Conservation (phyloP, 1,140 invertebrate species). For the Eriosoma lanigerum region DNA sequence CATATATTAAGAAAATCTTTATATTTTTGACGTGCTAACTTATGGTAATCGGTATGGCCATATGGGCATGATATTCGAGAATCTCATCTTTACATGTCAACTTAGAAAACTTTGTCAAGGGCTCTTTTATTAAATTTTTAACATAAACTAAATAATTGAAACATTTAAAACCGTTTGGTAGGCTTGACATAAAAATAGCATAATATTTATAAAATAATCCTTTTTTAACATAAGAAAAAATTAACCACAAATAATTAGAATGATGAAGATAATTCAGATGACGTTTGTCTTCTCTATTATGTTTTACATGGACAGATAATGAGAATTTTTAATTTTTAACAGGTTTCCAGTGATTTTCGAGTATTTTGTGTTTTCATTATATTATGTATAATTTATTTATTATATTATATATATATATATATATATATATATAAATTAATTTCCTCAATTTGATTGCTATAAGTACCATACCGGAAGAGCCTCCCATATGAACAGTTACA, state of each 20-base stretch:
- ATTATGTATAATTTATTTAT: no score
- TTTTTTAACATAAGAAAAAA: slow-evolving; percentile 1
- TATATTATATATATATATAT: no score
- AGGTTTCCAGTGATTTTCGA: no score
- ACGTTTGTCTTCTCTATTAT: not conserved
- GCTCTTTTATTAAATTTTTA: not conserved
- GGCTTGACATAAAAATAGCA: not conserved
- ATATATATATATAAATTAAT: no score
- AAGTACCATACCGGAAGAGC: no score
- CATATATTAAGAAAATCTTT: not conserved
- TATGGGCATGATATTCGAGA: not conserved
- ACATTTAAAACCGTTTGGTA: not conserved
- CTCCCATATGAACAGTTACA: no score
- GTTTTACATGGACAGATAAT: not conserved
- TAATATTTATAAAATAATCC: not conserved
- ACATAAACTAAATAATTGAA: not conserved
- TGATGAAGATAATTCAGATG: not conserved
- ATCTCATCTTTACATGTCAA: not conserved
- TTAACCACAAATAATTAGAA: not conserved
- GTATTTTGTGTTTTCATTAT: no score
- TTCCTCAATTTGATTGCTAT: no score
- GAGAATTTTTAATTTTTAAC: no score
- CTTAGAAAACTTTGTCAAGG: not conserved
- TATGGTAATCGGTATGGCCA: not conserved
- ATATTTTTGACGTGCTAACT: not conserved